Base-by-base conservation (phyloP, 2,888 invertebrate species). In the Synanthedon tipuliformis region DNA sequence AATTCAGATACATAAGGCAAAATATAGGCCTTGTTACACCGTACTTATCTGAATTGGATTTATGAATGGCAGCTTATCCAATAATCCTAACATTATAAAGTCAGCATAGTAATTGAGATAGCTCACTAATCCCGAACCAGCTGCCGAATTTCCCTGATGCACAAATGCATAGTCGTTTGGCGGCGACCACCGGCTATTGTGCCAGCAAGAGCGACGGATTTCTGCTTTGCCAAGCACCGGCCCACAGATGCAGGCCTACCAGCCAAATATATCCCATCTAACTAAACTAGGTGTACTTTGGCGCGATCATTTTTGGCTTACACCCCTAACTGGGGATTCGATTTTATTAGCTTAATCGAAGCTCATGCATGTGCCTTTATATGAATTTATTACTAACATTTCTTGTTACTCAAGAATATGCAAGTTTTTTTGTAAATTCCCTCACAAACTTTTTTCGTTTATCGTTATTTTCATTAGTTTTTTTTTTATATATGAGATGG, bases 231-330 rank as follows among this genome's bases (percentile, higher is more conserved):
- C 79, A 81, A 80, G 70, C 72, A 54, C 57, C 54, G 57, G 60
- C 61, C 61, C 66, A 58, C 74, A 75, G 71, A 72, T 75, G 71
- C 61, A 63, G 58, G 62, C 61, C 66, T 65, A 64, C 62, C 62
- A 68, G 75, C 77, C 78, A 79, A 79, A 80, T 77, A 59, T 72
- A 71, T 64, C 66, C 63, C 69, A 73, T 75, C 69, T 71, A 68
- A 67, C 64, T 65, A 57, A 67, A 65, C 64, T 65, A 58, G 57
- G 62, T 65, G 58, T 57, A 59, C 56, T 60, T 66, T 68, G 67
- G 67, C 69, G 55, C 55, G 55, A 45, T 50, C 53, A 55, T 60
- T 61, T 74, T 78, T 76, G 78, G 75, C 76, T 64, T 55, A 56
- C 55, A 55, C 54, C 55, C 52, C 57, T 51, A 50, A 52, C 45